Base-by-base conservation (phyloP, 2,888 invertebrate genomes). In the Stenurella melanura region DNA sequence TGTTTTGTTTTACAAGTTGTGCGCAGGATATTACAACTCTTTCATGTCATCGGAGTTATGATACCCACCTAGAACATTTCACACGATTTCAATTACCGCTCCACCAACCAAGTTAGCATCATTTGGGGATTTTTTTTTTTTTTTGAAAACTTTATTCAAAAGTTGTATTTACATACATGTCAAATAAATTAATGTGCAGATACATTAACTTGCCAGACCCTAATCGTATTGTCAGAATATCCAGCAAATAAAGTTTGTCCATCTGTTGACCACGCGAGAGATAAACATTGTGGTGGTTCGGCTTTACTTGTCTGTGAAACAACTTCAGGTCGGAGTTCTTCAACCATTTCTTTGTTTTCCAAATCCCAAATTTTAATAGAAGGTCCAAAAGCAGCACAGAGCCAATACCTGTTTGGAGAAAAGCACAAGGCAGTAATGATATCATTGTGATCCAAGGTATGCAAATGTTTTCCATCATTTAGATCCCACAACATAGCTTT, bases 401-500 rank as follows among this genome's bases (percentile, higher is more conserved):
- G 93, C 99, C 99, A 99, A 89, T 99, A 99, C 88, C 89, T 89
- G 98, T 99, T 99, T 80, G 99, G 99, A 81, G 98, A 98, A 95
- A 99, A 99, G 93, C 98, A 97, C 86, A 99, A 92, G 5, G 99
- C 96, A 86, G 98, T 98, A 91, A 99, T 99, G 90, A 97, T 96
- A 89, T 98, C 98, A 90, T 98, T 98, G 90, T 99, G 99, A 89
- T 98, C 98, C 87, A 99, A 92, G 15, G 99, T 99, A 92, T 99
- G 99, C 88, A 99, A 92, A 90, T 99, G 98, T 91, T 99, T 99
- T 91, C 98, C 98, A 89, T 99, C 99, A 90, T 99, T 99, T 89
- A 99, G 92, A 90, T 99, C 99, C 99, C 99, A 99, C 83, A 99
- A 92, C 96, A 99, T 97, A 11, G 99, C 99, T 91, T 98, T 98